Evolutionary conservation across 1,140 invertebrate species (phyloP).

Genomic region (Araneus ventricosus): DNA sequence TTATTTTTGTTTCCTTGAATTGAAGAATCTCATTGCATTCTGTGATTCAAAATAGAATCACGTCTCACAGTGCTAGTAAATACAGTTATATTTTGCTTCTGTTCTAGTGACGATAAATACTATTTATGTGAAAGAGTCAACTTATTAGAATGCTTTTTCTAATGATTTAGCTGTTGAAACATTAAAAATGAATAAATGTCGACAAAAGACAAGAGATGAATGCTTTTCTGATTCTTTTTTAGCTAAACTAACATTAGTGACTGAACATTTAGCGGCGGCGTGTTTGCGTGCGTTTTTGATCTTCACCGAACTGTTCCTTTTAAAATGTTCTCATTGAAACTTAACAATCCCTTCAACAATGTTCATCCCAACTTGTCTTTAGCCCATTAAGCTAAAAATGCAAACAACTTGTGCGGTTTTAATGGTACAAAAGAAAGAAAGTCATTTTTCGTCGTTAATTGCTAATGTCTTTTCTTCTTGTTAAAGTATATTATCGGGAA

Average conservation of each 20-base stretch:
- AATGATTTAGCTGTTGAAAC: no score
- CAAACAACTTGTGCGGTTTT: conserved; percentile 10
- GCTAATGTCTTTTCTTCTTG: conserved; percentile 13
- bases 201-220: no score
- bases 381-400: conserved; percentile 20
- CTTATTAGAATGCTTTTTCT: no score
- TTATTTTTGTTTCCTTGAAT: no score
- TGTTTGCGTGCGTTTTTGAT: neutral
- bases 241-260: neutral
- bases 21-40: no score
- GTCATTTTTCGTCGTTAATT: conserved; percentile 25
- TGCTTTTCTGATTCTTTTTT: no score
- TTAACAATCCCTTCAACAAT: neutral
- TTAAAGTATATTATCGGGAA: conserved; percentile 3
- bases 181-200: no score
- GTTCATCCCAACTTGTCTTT: conserved; percentile 6
- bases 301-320: neutral
- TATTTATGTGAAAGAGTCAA: no score
- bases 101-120: no score
- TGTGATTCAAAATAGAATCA: no score
- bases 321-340: conserved; percentile 1
- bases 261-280: neutral
- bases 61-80: no score
- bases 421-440: neutral
- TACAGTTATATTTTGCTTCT: no score